Evolutionary conservation across 2,888 invertebrate species (phyloP).

Genomic region (Aplocera efformata): DNA sequence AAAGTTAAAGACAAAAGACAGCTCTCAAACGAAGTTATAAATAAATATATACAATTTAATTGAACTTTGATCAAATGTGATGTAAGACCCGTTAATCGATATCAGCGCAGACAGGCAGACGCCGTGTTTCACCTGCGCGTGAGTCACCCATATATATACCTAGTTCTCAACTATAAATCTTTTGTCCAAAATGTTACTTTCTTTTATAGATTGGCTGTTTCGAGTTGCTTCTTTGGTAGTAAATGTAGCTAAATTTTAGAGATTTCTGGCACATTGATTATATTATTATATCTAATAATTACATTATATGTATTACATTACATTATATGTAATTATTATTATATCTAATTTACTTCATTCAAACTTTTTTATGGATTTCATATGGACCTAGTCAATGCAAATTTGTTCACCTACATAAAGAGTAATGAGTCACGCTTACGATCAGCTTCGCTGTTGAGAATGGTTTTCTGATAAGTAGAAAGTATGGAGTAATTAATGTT

Average conservation of each 20-base stretch:
- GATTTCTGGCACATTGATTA: neutral
- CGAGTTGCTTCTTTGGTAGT: slow-evolving; percentile 1
- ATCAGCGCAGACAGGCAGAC: slow-evolving; percentile 24
- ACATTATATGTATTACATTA: no score
- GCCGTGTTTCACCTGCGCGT: slow-evolving; percentile 25
- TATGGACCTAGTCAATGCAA: no score
- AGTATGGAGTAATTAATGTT: slow-evolving; percentile 12
- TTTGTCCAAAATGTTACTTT: slow-evolving; percentile 21
- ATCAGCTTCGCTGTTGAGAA: neutral
- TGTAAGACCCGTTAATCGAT: no score
- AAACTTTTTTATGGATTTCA: no score
- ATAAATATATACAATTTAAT: no score
- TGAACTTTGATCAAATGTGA: no score
- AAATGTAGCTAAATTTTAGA: slow-evolving; percentile 1
- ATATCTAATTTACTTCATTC: no score
- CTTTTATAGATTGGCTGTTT: slow-evolving; percentile 13
- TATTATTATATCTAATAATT: no score
- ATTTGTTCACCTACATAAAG: slow-evolving; percentile 1
- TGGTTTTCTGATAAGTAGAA: slow-evolving; percentile 19
- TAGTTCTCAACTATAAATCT: slow-evolving; percentile 13
- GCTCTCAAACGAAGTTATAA: no score
- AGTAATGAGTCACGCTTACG: slow-evolving; percentile 7
- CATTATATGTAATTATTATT: no score
- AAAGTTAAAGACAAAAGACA: no score
- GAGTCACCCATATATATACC: slow-evolving; percentile 16